These are phyloP conservation scores for Hypomesus transpacificus DNA, from an alignment of 2,113 vertebrate genomes.

Conservation along the genomic window DNA sequence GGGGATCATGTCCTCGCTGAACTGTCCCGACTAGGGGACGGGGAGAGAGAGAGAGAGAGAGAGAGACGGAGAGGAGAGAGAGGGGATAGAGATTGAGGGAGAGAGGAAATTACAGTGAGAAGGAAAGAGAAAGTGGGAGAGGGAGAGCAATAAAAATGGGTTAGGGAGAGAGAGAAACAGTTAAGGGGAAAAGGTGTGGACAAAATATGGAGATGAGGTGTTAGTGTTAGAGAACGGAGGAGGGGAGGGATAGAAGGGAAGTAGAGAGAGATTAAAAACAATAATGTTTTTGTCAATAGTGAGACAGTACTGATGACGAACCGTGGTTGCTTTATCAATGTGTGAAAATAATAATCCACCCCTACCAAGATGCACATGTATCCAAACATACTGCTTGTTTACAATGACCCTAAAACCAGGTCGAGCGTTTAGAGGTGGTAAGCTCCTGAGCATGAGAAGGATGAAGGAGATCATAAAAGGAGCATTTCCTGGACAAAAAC, in stretches of 20 bases:
- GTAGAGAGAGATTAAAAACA: neutral
- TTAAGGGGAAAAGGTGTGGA: neutral
- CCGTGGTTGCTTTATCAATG: too few species aligned
- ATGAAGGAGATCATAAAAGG: too few species aligned
- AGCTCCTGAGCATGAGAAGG: too few species aligned
- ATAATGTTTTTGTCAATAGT: too few species aligned
- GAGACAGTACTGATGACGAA: too few species aligned
- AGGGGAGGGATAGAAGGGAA: neutral
- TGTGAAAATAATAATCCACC: too few species aligned
- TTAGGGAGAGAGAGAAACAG: neutral
- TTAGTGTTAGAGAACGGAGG: neutral
- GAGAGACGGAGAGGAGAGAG: neutral
- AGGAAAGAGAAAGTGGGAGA: neutral
- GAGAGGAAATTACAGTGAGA: neutral
- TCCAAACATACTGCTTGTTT: too few species aligned
- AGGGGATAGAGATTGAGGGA: neutral
- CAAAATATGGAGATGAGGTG: neutral
- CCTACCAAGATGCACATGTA: too few species aligned
- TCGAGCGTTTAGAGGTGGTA: too few species aligned
- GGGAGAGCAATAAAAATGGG: neutral
- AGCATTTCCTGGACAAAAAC: too few species aligned
- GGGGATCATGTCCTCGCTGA: conserved; percentile 90
- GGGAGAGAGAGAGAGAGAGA: neutral
- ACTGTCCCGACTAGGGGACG: conserved; percentile 82
- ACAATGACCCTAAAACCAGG: too few species aligned